Evolutionary conservation across 1,140 invertebrate species (phyloP).

Genomic region (Lepidurus apus): DNA sequence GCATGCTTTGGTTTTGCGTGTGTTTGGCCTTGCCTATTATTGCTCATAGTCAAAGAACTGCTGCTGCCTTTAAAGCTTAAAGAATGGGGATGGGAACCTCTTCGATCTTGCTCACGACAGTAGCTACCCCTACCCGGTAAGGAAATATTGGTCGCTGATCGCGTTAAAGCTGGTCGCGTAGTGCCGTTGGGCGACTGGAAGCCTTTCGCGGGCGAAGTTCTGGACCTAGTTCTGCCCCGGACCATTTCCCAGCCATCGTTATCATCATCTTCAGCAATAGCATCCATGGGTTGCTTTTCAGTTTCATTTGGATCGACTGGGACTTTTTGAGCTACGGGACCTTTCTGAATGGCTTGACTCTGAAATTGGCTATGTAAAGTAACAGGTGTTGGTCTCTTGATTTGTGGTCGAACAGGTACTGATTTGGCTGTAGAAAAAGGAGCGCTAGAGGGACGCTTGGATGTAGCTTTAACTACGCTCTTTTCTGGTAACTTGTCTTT

Average conservation of each 20-base stretch:
- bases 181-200: neutral
- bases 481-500: neutral
- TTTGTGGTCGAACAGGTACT: neutral
- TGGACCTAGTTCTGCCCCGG: slow-evolving; percentile 34
- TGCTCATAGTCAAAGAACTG: neutral
- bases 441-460: neutral
- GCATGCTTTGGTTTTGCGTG: slow-evolving; percentile 14
- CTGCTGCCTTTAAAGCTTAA: neutral
- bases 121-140: slow-evolving; percentile 38
- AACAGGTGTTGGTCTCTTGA: neutral
- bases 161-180: slow-evolving; percentile 35
- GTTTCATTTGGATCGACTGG: neutral
- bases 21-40: slow-evolving; percentile 7
- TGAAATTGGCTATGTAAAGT: neutral
- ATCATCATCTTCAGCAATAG: neutral
- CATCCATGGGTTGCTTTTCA: neutral
- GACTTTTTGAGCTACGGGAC: neutral
- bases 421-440: neutral
- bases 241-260: slow-evolving; percentile 37
- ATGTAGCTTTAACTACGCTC: neutral
- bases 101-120: slow-evolving; percentile 38
- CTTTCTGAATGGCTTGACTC: too few relatives aligned
- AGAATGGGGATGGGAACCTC: slow-evolving; percentile 36
- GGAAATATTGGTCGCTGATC: slow-evolving; percentile 31
- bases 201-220: slow-evolving; percentile 34